phyloP scores from a whole-genome alignment of 2,113 vertebrate genomes.

The Canis aureus region DNA sequence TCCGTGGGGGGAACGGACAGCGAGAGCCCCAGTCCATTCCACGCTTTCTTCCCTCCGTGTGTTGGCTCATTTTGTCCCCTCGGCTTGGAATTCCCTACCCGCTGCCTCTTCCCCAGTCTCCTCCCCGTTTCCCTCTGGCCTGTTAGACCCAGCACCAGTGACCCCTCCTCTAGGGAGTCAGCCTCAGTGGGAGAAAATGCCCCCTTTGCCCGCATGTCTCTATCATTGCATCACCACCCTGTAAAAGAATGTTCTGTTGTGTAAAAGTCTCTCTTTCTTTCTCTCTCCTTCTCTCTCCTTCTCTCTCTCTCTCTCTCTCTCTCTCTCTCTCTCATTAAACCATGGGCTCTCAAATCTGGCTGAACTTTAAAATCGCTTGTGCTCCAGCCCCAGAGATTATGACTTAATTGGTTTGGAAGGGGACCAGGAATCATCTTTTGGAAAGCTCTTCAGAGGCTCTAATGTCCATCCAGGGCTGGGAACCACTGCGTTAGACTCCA shows the following conservation, averaged over 20 bases:
- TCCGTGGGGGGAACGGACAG: rapidly evolving
- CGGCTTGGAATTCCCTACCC: neutral
- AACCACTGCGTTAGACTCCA: neutral
- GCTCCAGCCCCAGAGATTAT: neutral
- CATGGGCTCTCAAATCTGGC: constrained; percentile 21
- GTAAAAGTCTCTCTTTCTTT: neutral
- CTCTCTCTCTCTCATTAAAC: neutral
- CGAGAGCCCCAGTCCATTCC: neutral
- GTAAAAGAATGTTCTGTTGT: neutral
- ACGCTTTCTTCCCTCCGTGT: neutral
- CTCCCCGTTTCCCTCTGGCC: neutral
- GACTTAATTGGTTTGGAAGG: neutral
- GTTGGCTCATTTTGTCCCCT: neutral
- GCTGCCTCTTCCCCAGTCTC: neutral
- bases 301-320: neutral
- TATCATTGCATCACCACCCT: neutral
- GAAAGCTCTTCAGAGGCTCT: neutral
- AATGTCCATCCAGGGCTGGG: neutral
- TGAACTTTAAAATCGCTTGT: constrained; percentile 35
- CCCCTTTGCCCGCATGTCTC: neutral
- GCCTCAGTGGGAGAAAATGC: neutral
- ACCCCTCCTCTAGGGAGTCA: neutral
- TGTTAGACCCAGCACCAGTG: neutral
- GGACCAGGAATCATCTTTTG: neutral
- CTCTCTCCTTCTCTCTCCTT: neutral